Percentiles rank a stretch among this genome's conserved stretches.
Evolutionary conservation across 2,888 invertebrate genomes (phyloP).

Genomic region (Trissonchulus sp.): DNA sequence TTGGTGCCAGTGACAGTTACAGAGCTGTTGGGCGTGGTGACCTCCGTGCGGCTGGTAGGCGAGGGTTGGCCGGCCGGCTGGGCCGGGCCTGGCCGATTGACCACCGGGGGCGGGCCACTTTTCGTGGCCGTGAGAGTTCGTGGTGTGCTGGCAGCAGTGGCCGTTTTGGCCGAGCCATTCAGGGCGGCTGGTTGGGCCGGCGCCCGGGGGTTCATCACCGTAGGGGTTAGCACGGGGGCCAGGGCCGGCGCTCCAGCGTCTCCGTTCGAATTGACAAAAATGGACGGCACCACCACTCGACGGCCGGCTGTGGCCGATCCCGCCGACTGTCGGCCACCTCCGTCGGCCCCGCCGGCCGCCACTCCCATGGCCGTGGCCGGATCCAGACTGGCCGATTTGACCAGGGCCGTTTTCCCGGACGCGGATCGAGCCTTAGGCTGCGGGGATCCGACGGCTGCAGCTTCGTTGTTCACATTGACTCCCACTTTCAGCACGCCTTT

Average conservation of each 20-base stretch:
- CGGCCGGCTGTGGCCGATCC: background rate
- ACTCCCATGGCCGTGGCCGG: background rate
- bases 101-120: background rate
- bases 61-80: too few species aligned
- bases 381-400: conserved; percentile 1
- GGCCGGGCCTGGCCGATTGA: too few species aligned
- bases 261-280: background rate
- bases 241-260: background rate
- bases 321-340: background rate
- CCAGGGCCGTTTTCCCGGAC: background rate
- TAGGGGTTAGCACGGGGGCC: background rate
- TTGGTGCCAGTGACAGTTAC: background rate
- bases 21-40: background rate
- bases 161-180: background rate
- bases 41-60: background rate
- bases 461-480: background rate
- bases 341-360: background rate
- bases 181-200: background rate
- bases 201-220: background rate
- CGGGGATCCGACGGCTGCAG: background rate
- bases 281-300: background rate
- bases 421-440: background rate
- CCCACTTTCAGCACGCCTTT: background rate
- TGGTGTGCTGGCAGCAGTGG: background rate
- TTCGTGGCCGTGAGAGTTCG: background rate